Evolutionary conservation across 1,140 invertebrate genomes (phyloP), one percentile per base, ranked within the genome.

Genomic region (Drosophila jambulina): DNA sequence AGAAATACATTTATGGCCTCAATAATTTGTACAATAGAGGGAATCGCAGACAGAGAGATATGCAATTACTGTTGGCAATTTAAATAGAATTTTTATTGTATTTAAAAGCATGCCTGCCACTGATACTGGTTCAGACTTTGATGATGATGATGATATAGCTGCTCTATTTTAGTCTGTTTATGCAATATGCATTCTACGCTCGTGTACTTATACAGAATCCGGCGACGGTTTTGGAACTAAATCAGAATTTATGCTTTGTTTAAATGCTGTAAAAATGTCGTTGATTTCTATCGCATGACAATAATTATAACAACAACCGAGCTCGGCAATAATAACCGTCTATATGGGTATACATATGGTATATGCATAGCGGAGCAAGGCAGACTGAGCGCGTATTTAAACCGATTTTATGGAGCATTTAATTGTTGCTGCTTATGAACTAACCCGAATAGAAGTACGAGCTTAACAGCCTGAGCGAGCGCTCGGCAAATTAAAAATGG

Each of bases 241-340:
- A 88, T 88, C 84, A 88, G 74, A 90, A 88, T 88, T 88, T 88
- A 88, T 90, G 86, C 85, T 90, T 90, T 90, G 85, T 85, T 90
- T 91, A 90, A 90, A 90, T 79, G 81, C 85, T 90, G 82, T 90
- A 90, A 90, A 90, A 91, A 91, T 85, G 86, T 90, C 78, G 78
- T 79, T 90, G 85, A 90, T 90, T 91, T 77, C 59, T 85, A 90
- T 85, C 86, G 81, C 78, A 62, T 71, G 70, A 56, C 85, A 79
- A 90, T 90, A 80, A 90, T 90, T 90, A 90, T 90, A 80, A 76
- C 62, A 77, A 65, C 72, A 60, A 84, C 54, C 65, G 63, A 78
- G 53, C 57, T 59, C 63, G 63, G 78, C 56, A 78, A 88, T 88
- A 88, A 88, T 88, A 87, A 84, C 75, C 83, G 81, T 90, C 85